Base-by-base conservation (phyloP, 2,888 invertebrate species). In the Drosophila barbarae region DNA sequence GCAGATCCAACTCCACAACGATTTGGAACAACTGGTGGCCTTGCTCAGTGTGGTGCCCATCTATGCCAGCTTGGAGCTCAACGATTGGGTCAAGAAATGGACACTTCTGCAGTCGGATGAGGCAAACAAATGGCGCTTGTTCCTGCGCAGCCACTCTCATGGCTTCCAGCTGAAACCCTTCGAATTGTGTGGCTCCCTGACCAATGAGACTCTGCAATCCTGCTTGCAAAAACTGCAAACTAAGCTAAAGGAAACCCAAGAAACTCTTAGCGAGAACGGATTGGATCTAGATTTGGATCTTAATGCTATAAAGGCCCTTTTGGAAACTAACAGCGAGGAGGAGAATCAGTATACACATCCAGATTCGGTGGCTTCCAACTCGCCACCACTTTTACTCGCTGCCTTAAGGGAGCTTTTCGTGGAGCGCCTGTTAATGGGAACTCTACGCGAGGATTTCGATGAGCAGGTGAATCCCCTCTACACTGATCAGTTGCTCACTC, bases 341-440 rank as follows among this genome's bases (percentile, higher is more conserved):
- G 49, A 38, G 2, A 41, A 18, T 1, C 50, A 65, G 18, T 72
- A 80, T 39, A 26, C 67, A 26, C 54, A 72, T 12, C 10, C 68
- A 8, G 60, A 61, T 1, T 10, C 23, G 6, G 2, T 30, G 1
- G 30, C 63, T 36, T 32, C 72, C 44, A 49, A 71, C 44, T 34
- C 49, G 1, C 52, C 66, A 30, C 42, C 60, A 46, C 52, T 78
- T 10, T 23, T 70, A 39, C 15, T 71, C 44, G 44, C 68, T 56
- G 53, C 74, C 55, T 15, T 88, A 32, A 77, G 82, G 0, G 88
- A 88, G 46, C 87, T 79, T 50, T 88, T 78, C 46, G 69, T 88
- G 51, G 60, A 69, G 0, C 87, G 87, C 46, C 77, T 74, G 3
- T 41, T 85, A 2, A 72, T 72, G 2, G 66, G 76, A 21, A 69